These are phyloP conservation scores for Oncorhynchus masou DNA, from an alignment of 2,113 vertebrate species.

Conservation along the genomic window DNA sequence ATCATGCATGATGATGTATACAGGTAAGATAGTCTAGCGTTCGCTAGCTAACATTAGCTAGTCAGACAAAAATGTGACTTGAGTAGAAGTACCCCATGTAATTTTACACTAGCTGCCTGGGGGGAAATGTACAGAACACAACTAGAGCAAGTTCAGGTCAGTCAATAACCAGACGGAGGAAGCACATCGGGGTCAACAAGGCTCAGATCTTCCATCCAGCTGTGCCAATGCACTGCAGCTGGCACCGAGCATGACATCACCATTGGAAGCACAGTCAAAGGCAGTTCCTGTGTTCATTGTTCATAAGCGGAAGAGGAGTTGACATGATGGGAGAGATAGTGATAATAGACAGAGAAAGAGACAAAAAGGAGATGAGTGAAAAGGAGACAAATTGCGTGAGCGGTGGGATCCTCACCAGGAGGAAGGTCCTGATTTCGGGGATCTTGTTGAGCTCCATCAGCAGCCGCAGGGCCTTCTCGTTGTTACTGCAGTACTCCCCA, in stretches of 20 bases:
- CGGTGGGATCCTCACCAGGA: constrained; percentile 83
- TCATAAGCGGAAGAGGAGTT: too few relatives aligned
- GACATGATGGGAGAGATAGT: too few relatives aligned
- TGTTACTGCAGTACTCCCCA: constrained; percentile 97
- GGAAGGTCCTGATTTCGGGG: constrained; percentile 87
- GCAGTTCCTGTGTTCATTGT: constrained; percentile 47
- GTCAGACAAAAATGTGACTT: too few relatives aligned
- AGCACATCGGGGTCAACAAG: not conserved
- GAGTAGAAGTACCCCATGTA: too few relatives aligned
- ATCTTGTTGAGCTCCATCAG: constrained; percentile 98
- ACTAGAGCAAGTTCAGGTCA: too few relatives aligned
- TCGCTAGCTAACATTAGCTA: too few relatives aligned
- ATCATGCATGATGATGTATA: too few relatives aligned
- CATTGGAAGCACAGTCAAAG: constrained; percentile 25
- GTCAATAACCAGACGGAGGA: not conserved
- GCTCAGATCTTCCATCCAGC: constrained; percentile 39
- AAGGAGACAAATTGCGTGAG: not conserved
- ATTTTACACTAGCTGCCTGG: too few relatives aligned
- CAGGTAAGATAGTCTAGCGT: too few relatives aligned
- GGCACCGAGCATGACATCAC: constrained; percentile 47
- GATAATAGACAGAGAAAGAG: not conserved
- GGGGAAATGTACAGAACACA: too few relatives aligned
- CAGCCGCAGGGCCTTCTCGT: constrained; percentile 94
- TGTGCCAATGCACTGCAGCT: constrained; percentile 51
- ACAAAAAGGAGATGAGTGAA: not conserved